Evolutionary conservation across 2,797 vertebrate genomes (phyloP), one percentile per base, ranked within the genome.

Genomic region (Somateria mollissima): DNA sequence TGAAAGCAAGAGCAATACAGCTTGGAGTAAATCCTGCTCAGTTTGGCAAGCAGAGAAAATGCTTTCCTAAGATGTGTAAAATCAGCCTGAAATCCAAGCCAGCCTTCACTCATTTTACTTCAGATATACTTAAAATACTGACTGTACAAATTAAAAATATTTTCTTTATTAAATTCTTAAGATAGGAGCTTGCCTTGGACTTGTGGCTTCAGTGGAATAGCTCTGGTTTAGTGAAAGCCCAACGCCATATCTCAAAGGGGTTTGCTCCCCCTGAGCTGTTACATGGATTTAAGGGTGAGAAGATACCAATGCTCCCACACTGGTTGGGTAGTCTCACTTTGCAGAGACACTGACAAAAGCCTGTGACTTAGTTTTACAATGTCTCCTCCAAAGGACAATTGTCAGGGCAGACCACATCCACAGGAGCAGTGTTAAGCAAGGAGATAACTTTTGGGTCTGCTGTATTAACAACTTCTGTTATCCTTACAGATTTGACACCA

Each of bases 1-100:
- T 99, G 98, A 30, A 64, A 88, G 34, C 1, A 14, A 93, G 87
- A 84, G 57, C 49, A 87, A 66, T 18, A 61, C 75, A 57, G 53
- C 73, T 92, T 28, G 70, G 67, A 80, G 64, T 28, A 79, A 93
- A 84, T 28, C 70, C 61, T 3, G 1, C 58, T 70, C 3, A 1
- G 28, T 17, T 36, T 49, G 18, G 43, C 67, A 81, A 78, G 80
- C 2, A 0, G 49, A 84, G 71, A 81, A 90, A 87, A 65, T 8
- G 25, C 67, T 78, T 74, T 32, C 70, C 20, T n/a, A 65, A 66
- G 19, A 71, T 4, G 61, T 28, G 56, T 13, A 82, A 81, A 84
- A 73, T 37, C 88, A 84, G 54, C 32, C 65, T 53, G 54, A 62
- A 87, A 95, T 43, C 90, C 72, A 69, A 88, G 84, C 27, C 77